Evolutionary conservation across 2,113 vertebrate genomes (phyloP).

Genomic region (Barbus barbus): DNA sequence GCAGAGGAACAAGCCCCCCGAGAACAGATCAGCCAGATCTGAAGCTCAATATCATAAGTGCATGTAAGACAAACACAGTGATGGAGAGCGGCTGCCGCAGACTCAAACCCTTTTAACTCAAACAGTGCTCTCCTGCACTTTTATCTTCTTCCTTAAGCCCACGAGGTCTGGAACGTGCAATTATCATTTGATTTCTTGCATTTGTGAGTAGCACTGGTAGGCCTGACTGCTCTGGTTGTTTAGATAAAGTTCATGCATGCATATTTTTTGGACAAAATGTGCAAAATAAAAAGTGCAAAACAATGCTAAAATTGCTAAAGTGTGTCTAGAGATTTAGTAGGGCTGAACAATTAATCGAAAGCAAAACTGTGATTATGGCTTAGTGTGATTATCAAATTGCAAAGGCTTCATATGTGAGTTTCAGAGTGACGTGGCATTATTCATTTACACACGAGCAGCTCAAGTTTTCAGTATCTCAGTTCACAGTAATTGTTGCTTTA

Average conservation of each 20-base stretch:
- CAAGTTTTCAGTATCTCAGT: not conserved
- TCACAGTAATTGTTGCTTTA: not conserved
- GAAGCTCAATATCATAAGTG: constrained; percentile 39
- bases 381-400: not conserved
- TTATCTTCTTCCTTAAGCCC: not conserved
- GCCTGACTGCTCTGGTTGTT: not conserved
- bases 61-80: constrained; percentile 20
- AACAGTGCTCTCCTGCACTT: no score
- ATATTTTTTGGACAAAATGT: not conserved
- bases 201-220: not conserved
- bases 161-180: not conserved
- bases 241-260: not conserved
- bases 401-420: not conserved
- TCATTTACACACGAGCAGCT: not conserved
- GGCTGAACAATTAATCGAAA: not conserved
- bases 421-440: not conserved
- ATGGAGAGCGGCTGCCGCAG: no score
- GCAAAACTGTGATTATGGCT: not conserved
- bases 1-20: constrained; percentile 23
- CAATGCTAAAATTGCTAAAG: no score
- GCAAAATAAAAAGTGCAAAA: no score
- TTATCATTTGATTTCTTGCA: not conserved
- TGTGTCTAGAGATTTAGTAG: no score
- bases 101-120: no score
- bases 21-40: constrained; percentile 42